A percentile compares a stretch with the other conserved stretches of the same genome.
Conservation (phyloP, 2,888 invertebrate species). For the Acanthosepion pharaonis region DNA sequence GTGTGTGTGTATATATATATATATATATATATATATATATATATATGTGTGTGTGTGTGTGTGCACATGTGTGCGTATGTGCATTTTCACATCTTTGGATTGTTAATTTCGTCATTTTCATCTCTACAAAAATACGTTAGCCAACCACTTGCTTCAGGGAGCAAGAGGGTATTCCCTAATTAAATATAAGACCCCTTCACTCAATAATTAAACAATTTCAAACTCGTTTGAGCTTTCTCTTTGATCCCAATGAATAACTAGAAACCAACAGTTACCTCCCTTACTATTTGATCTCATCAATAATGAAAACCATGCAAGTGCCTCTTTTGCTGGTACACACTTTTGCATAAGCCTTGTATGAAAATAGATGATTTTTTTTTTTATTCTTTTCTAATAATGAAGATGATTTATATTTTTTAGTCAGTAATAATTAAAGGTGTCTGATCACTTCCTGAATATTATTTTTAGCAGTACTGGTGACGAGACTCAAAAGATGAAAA, state of each 20-base stretch:
- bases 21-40: no score
- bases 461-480: background rate
- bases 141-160: background rate
- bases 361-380: background rate
- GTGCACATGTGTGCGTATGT: no score
- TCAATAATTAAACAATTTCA: background rate
- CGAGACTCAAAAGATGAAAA: background rate
- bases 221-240: background rate
- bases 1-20: no score
- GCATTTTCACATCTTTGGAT: background rate
- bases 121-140: background rate
- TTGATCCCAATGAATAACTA: background rate
- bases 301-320: background rate
- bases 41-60: no score
- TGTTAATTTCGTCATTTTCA: background rate
- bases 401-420: background rate
- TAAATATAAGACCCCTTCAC: background rate
- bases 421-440: background rate
- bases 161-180: background rate
- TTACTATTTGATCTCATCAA: background rate
- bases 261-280: background rate
- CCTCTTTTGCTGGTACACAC: background rate
- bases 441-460: background rate
- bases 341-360: background rate
- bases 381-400: background rate